These are phyloP conservation scores for Parapristionchus giblindavisi DNA, from an alignment of 2,888 invertebrate genomes.

Conservation along the genomic window DNA sequence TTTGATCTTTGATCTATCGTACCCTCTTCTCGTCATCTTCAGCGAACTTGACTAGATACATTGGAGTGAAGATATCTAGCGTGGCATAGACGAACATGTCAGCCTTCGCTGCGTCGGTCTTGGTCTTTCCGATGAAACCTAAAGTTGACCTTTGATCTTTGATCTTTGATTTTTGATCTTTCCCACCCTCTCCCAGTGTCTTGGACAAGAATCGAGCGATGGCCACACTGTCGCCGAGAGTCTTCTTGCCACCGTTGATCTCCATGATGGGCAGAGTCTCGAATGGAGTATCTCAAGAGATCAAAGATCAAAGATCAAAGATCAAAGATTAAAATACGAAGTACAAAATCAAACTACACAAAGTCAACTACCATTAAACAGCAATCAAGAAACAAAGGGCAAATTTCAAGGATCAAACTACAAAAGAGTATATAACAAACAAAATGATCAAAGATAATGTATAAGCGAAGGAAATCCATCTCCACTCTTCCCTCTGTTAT, in stretches of 20 bases:
- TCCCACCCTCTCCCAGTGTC: constrained; percentile 23
- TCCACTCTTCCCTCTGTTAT: too few relatives aligned
- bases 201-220: constrained; percentile 19
- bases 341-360: too few relatives aligned
- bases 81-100: constrained; percentile 12
- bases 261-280: constrained; percentile 18
- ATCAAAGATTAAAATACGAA: too few relatives aligned
- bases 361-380: too few relatives aligned
- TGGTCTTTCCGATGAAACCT: constrained; percentile 34
- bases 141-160: too few relatives aligned
- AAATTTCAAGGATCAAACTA: too few relatives aligned
- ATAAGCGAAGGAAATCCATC: too few relatives aligned
- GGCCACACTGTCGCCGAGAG: constrained; percentile 14
- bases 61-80: constrained; percentile 18
- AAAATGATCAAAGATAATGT: too few relatives aligned
- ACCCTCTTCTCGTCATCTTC: constrained; percentile 21
- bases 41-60: constrained; percentile 23
- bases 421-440: too few relatives aligned
- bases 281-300: constrained; percentile 16
- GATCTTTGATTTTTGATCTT: too few relatives aligned
- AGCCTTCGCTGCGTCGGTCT: constrained; percentile 20
- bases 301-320: too few relatives aligned
- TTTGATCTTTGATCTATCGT: background rate
- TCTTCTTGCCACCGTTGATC: constrained; percentile 30
- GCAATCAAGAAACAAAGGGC: too few relatives aligned